phyloP scores from a whole-genome alignment of 64 coral and sea anemone genomes.

The Stichodactyla mertensii region DNA sequence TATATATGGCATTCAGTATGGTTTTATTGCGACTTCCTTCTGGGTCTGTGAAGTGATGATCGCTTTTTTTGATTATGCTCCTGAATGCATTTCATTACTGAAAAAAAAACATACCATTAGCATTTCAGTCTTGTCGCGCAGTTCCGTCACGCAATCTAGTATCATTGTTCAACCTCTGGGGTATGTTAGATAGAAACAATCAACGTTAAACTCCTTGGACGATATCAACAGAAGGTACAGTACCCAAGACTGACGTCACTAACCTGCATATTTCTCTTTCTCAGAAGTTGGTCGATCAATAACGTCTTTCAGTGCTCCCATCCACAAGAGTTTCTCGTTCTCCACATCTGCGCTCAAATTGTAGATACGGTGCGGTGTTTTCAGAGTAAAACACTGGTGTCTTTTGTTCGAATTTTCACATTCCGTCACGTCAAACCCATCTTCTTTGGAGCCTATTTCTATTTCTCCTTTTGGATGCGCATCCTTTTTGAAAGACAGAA shows the following conservation, averaged over 20 bases:
- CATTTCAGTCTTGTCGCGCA: background rate
- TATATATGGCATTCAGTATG: background rate
- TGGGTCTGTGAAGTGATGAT: background rate
- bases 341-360: constrained; percentile 62
- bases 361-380: constrained; percentile 57
- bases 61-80: background rate
- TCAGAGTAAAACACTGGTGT: constrained; percentile 65
- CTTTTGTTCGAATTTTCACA: constrained; percentile 20
- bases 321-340: constrained; percentile 81
- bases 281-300: constrained; percentile 55
- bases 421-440: constrained; percentile 66
- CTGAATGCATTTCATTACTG: background rate
- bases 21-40: background rate
- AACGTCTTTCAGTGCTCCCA: constrained; percentile 52
- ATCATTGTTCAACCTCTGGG: too few relatives aligned
- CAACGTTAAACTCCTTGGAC: background rate
- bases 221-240: background rate
- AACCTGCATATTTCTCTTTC: constrained; percentile 68
- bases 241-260: background rate
- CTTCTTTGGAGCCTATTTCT: constrained; percentile 60
- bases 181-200: too few relatives aligned
- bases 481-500: constrained; percentile 19
- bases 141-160: too few relatives aligned
- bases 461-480: constrained; percentile 72
- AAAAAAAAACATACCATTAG: background rate